A percentile compares a stretch with the other conserved stretches of the same genome.
Evolutionary conservation across 2,888 invertebrate species (phyloP).

Genomic region (Drosophila vallismaia): DNA sequence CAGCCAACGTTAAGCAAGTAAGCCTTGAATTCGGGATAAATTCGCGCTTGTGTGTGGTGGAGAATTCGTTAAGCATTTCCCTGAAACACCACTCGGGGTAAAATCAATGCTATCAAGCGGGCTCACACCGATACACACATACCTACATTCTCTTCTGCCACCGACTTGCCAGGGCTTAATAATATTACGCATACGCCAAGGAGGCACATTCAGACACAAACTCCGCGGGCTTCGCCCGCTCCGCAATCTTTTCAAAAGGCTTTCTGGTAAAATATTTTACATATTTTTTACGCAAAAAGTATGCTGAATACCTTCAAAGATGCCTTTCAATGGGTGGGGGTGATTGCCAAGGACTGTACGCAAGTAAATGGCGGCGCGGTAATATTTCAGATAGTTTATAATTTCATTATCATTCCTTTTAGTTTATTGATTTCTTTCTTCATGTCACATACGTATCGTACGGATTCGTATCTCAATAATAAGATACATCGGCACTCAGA

Average conservation of each 20-base stretch:
- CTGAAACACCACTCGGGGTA: constrained; percentile 11
- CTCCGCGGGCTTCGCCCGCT: constrained; percentile 7
- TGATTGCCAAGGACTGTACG: constrained; percentile 1
- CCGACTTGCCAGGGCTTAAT: constrained; percentile 44
- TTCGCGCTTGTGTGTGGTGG: not conserved
- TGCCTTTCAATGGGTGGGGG: constrained; percentile 6
- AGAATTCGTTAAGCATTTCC: constrained; percentile 26
- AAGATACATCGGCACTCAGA: too few relatives aligned
- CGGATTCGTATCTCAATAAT: too few relatives aligned
- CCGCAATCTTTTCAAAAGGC: constrained; percentile 73
- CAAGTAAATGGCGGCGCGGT: constrained; percentile 11
- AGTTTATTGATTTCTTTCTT: constrained; percentile 68
- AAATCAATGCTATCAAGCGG: constrained; percentile 37
- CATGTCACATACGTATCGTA: constrained; percentile 49
- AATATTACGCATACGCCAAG: constrained; percentile 53
- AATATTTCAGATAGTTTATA: constrained; percentile 57
- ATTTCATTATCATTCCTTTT: constrained; percentile 64
- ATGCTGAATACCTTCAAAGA: constrained; percentile 36
- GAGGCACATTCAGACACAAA: constrained; percentile 27
- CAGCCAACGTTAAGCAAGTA: constrained; percentile 4
- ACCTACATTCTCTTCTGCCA: constrained; percentile 5
- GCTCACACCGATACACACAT: constrained; percentile 1
- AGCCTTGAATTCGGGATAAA: constrained; percentile 23
- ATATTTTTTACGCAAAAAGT: constrained; percentile 61
- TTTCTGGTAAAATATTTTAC: constrained; percentile 73